phyloP scores from a whole-genome alignment of 2,797 vertebrate genomes.

The Crax fasciolata region DNA sequence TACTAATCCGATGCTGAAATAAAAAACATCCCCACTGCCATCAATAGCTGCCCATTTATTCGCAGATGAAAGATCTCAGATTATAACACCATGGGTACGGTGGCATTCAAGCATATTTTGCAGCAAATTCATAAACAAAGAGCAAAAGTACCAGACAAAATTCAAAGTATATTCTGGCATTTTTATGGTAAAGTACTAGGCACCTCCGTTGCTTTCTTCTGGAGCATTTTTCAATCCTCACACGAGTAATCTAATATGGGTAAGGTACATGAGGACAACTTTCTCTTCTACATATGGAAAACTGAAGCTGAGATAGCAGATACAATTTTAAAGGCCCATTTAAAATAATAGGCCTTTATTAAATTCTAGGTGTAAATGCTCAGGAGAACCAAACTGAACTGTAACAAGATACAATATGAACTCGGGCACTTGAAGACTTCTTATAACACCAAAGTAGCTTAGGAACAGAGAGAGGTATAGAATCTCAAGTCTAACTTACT shows the following conservation, averaged over 20 bases:
- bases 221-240: neutral
- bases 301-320: neutral
- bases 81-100: slow-evolving; percentile 5
- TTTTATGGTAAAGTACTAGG: neutral
- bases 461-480: neutral
- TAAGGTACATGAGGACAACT: neutral
- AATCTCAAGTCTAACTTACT: neutral
- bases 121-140: neutral
- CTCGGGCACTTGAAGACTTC: neutral
- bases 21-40: slow-evolving; percentile 39
- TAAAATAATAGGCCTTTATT: neutral
- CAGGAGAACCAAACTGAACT: neutral
- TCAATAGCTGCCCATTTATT: slow-evolving; percentile 43
- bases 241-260: neutral
- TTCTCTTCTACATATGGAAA: neutral
- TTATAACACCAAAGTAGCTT: neutral
- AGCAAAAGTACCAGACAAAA: slow-evolving; percentile 11
- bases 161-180: neutral
- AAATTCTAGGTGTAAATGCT: neutral
- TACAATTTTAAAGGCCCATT: neutral
- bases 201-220: neutral
- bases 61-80: slow-evolving; percentile 39
- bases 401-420: neutral
- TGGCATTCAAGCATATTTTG: slow-evolving; percentile 64
- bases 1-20: slow-evolving; percentile 26